Base-by-base conservation (phyloP, 2,113 vertebrate genomes). In the Probosciger aterrimus region DNA sequence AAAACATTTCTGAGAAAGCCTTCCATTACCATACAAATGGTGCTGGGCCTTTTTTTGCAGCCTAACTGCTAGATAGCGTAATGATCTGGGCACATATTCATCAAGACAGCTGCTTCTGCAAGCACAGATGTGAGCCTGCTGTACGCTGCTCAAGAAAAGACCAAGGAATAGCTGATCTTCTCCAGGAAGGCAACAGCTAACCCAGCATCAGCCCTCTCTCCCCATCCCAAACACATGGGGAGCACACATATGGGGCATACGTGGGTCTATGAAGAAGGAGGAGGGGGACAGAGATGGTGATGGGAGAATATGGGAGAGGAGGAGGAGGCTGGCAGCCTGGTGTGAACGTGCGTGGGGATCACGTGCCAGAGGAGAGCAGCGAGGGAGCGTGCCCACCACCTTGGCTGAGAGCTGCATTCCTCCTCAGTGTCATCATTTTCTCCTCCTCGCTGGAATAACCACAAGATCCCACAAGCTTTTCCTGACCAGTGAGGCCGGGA, bases 21-120 rank as follows among this genome's bases (percentile, higher is more conserved):
- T 93, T 90, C 95, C 93, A 95, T 96, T 97, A 96, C 86, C 93
- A 94, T 90, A 91, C 95, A 96, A 96, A 97, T 94, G 90, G 93
- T 49, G 76, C 92, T 41, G 80, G 86, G 86, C 47, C 90, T 87
- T 93, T 57, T 93, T 93, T 93, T 84, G 86, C 92, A 86, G 95
- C 62, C 79, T 93, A 92, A 83, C 92, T 93, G 93, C 86, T 92
- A 60, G 89, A 91, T 13, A 96, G 89, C 3, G 2, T 70, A 79
- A 93, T 93, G 92, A 95, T 93, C 92, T 95, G 81, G 93, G 93
- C 96, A 95, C 93, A 95, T 92, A 91, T 87, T 95, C 95, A 95
- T 97, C 86, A 63, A 89, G 91, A 37, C 92, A 96, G 95, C 83
- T 96, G 96, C 89, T 91, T 27, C 88, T 78, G 77, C 0, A 0